phyloP scores from a whole-genome alignment of 2,797 vertebrate species.

The Neostethus bicornis region DNA sequence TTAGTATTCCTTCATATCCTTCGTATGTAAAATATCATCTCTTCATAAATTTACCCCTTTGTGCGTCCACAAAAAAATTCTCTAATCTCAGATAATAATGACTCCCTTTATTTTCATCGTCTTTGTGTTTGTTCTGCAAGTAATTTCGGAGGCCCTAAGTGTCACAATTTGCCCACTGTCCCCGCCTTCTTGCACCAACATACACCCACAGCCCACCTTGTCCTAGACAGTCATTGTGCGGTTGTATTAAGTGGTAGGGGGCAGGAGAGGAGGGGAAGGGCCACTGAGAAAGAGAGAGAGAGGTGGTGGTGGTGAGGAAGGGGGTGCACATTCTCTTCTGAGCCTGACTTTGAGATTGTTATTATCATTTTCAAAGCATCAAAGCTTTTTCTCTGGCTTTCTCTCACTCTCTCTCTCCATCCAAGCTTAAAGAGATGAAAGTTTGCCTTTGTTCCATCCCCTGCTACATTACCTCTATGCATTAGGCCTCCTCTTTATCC shows the following conservation, averaged over 20 bases:
- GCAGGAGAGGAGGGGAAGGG: conserved; percentile 69
- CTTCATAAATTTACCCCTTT: conserved; percentile 64
- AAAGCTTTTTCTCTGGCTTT: conserved; percentile 82
- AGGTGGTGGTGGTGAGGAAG: conserved; percentile 25
- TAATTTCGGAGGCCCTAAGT: conserved; percentile 74
- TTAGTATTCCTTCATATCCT: conserved; percentile 63
- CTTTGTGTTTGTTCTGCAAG: conserved; percentile 79
- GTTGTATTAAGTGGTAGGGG: conserved; percentile 84
- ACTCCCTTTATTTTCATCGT: conserved; percentile 70
- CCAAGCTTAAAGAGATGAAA: conserved; percentile 90
- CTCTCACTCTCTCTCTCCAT: conserved; percentile 83
- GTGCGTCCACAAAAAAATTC: conserved; percentile 67
- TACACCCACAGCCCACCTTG: conserved; percentile 65
- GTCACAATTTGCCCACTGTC: conserved; percentile 52
- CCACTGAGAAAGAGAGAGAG: conserved; percentile 50
- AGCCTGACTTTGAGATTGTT: conserved; percentile 85
- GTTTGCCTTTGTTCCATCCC: conserved; percentile 88
- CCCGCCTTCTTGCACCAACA: conserved; percentile 7
- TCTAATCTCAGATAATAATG: conserved; percentile 78
- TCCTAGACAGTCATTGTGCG: conserved; percentile 77
- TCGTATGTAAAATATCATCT: conserved; percentile 65
- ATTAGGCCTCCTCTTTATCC: conserved; percentile 88
- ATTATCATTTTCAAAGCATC: conserved; percentile 91
- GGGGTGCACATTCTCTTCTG: conserved; percentile 78
- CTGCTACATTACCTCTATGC: conserved; percentile 88